Base-by-base conservation (phyloP, 2,888 invertebrate genomes). In the Choristoneura rosaceana region DNA sequence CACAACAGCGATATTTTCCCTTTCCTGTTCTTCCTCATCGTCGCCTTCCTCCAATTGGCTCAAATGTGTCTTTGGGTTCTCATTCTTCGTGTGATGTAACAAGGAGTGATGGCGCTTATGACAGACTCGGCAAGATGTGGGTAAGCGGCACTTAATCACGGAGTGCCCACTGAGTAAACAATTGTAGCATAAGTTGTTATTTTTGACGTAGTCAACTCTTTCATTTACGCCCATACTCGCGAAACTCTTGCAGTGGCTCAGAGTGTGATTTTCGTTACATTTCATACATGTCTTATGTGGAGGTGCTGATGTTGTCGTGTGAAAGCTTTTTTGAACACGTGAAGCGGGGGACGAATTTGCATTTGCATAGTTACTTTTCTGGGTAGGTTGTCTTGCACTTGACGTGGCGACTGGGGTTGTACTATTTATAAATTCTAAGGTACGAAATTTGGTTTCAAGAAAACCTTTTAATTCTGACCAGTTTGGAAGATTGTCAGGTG, bases 281-380 rank as follows among this genome's bases (percentile, higher is more conserved):
- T 43, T 62, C 17, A 17, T 52, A 67, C 62, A 62, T 14, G 34
- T 65, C 33, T 61, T 55, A 14, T 38, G 69, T 4, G 70, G 69
- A 43, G 33, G 12, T 64, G 33, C 7, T 60, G n/a, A 10, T 64
- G 33, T 4, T 60, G n/a, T 17, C 45, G 38, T 69, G 69, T 75
- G 60, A 75, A 38, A 17, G 77, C 68, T 45, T 45, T 74, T 52
- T 77, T 79, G n/a, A 15, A 41, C 47, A 4, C 47, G 47, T 47
- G 47, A 12, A 47, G 14, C 3, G 47, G 47, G 14, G n/a, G 47
- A 5, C 47, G 47, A n/a, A 12, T 8, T 47, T 47, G 47, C 14
- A 12, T 8, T 47, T 47, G 47, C 14, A 47, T 47, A 47, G 14
- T 47, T 0, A 47, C 47, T n/a, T 47, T n/a, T 47, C 47, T 47